Conservation (phyloP, 2,888 invertebrate species). For the Parthenolecanium corni region DNA sequence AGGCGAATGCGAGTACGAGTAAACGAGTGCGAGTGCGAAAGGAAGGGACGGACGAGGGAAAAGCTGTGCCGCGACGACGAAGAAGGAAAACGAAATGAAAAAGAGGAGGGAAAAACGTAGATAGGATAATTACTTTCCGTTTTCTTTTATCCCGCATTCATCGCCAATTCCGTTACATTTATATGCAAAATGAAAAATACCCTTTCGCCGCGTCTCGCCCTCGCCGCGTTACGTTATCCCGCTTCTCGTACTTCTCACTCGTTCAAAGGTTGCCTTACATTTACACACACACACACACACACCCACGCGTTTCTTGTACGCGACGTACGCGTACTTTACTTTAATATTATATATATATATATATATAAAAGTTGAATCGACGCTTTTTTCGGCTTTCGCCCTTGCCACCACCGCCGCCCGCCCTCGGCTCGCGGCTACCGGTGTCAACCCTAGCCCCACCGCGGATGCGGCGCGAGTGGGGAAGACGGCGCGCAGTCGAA, state of each 20-base stretch:
- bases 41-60: not conserved
- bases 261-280: not conserved
- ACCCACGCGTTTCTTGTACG: not conserved
- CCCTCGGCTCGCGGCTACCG: not conserved
- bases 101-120: conserved; percentile 22
- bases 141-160: conserved; percentile 26
- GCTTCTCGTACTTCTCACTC: conserved; percentile 7
- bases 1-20: not conserved
- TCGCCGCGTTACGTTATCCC: no score
- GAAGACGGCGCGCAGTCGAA: no score
- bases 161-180: conserved; percentile 29
- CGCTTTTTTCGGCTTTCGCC: no score
- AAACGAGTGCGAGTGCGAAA: not conserved
- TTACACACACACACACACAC: not conserved
- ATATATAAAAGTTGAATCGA: not conserved
- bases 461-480: no score
- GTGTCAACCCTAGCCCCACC: not conserved
- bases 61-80: not conserved
- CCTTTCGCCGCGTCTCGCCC: no score
- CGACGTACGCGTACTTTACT: not conserved
- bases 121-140: conserved; percentile 30
- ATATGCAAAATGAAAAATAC: no score
- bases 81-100: not conserved
- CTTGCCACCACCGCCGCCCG: no score
- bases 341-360: not conserved